These are phyloP conservation scores for Stegostoma tigrinum DNA, from an alignment of 2,113 vertebrate genomes.

Conservation along the genomic window DNA sequence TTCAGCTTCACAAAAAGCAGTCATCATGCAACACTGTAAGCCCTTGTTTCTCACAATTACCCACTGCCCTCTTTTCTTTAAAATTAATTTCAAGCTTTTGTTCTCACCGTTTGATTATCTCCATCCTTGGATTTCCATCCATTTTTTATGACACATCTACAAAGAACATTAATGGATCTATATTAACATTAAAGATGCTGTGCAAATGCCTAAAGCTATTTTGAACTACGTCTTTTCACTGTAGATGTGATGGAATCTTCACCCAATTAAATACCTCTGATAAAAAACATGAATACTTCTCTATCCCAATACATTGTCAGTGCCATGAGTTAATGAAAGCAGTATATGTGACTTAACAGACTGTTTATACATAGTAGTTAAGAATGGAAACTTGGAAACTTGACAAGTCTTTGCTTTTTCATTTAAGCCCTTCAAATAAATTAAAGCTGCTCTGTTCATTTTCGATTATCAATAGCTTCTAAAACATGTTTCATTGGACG, in stretches of 20 bases:
- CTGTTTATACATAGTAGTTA: neutral
- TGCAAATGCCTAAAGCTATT: neutral
- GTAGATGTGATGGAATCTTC: neutral
- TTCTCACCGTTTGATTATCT: neutral
- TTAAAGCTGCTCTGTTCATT: neutral
- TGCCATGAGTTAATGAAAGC: neutral
- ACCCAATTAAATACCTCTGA: neutral
- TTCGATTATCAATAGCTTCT: neutral
- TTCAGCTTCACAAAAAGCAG: neutral
- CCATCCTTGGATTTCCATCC: neutral
- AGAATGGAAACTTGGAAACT: neutral
- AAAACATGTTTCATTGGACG: neutral
- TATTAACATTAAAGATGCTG: neutral
- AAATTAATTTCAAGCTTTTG: neutral
- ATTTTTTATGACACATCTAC: neutral
- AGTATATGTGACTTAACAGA: neutral
- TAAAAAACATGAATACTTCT: neutral
- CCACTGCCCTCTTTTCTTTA: neutral
- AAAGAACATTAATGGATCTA: neutral
- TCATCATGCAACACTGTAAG: neutral
- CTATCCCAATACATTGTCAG: neutral
- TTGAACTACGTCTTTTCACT: neutral
- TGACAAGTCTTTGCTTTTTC: neutral
- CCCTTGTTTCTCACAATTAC: neutral
- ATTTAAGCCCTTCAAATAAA: neutral